These are phyloP conservation scores for Microcebus ravelobensis DNA, from an alignment of 2,113 vertebrate species.

Conservation along the genomic window DNA sequence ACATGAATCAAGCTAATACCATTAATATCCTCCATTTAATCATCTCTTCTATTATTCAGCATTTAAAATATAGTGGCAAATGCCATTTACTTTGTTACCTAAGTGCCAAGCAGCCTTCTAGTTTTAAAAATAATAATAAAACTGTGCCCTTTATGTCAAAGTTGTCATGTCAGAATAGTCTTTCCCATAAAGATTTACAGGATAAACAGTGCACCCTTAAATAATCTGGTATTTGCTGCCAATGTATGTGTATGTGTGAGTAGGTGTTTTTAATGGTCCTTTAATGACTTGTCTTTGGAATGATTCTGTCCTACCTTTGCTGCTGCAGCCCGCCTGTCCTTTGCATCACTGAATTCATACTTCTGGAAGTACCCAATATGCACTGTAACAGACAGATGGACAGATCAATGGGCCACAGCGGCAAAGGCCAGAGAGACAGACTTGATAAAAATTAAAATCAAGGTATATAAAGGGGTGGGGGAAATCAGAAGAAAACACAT, in stretches of 20 bases:
- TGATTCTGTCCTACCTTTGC: constrained; percentile 76
- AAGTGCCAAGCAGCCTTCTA: neutral
- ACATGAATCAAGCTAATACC: neutral
- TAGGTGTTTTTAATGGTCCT: constrained; percentile 55
- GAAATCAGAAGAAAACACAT: neutral
- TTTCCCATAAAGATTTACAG: constrained; percentile 19
- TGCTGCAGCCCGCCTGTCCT: constrained; percentile 80
- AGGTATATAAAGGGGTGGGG: constrained; percentile 40
- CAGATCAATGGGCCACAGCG: constrained; percentile 72
- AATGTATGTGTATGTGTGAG: neutral
- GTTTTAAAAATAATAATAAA: constrained; percentile 50
- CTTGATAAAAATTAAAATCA: constrained; percentile 77
- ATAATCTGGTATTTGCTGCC: constrained; percentile 51
- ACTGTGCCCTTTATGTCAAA: neutral
- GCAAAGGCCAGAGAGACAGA: constrained; percentile 75
- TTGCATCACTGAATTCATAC: constrained; percentile 75
- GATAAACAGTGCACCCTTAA: constrained; percentile 13
- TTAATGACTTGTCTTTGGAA: constrained; percentile 73
- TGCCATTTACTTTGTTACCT: neutral
- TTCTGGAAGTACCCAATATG: constrained; percentile 79
- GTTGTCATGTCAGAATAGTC: neutral
- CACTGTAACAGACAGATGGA: constrained; percentile 81
- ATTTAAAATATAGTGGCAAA: constrained; percentile 32
- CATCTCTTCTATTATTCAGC: neutral
- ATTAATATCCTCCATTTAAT: neutral